phyloP scores from a whole-genome alignment of 2,797 vertebrate species.

The Bovichtus variegatus region DNA sequence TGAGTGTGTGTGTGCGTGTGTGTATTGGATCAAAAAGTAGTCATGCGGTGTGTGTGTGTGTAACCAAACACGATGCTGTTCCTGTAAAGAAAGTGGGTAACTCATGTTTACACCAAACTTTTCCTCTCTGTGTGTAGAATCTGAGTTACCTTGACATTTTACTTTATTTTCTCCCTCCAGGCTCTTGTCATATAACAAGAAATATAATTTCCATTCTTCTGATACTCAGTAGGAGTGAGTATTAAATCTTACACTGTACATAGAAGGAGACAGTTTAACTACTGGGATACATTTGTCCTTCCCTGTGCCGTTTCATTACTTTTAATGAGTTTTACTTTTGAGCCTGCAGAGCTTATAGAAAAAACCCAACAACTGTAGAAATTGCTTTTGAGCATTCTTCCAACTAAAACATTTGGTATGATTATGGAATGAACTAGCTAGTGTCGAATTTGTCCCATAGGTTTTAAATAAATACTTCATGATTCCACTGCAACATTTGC shows the following conservation, averaged over 20 bases:
- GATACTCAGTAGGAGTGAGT: conserved; percentile 16
- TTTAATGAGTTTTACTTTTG: conserved; percentile 28
- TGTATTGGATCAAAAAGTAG: conserved; percentile 11
- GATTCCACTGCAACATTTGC: neutral
- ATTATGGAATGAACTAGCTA: neutral
- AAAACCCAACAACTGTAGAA: neutral
- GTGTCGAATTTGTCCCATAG: neutral
- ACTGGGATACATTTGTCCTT: neutral
- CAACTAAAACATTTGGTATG: neutral
- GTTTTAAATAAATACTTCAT: neutral
- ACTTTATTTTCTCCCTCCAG: conserved; percentile 27
- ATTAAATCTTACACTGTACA: conserved; percentile 20
- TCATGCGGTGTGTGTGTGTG: conserved; percentile 36
- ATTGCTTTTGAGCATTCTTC: neutral
- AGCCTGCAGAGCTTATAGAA: neutral
- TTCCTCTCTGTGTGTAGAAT: conserved; percentile 12
- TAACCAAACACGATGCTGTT: conserved; percentile 37
- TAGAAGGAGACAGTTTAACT: conserved; percentile 18
- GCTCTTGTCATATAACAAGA: conserved; percentile 14
- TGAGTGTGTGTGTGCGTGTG: conserved; percentile 26
- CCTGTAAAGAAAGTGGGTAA: conserved; percentile 43
- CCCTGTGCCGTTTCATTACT: conserved; percentile 11
- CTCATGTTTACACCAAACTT: conserved; percentile 30
- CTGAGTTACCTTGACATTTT: conserved; percentile 36
- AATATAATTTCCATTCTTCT: conserved; percentile 26